A percentile compares a stretch with the other conserved stretches of the same genome.
Conservation (phyloP, 2,888 invertebrate genomes). For the Argyra leucocephala region DNA sequence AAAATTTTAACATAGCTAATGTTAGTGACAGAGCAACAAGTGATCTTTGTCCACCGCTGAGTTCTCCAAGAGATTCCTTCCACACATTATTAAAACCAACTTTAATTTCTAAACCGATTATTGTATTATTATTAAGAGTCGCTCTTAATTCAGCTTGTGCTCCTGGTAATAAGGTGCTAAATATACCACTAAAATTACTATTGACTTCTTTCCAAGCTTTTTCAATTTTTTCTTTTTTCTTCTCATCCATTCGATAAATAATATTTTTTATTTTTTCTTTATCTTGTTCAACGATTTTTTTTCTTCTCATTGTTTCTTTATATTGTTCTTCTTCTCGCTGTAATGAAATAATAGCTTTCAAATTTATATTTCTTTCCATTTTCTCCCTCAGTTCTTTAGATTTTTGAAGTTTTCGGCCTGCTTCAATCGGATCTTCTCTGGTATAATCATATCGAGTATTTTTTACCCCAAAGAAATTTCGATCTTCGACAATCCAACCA, state of each 20-base stretch:
- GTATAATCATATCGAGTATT: slow-evolving; percentile 63
- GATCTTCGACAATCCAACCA: slow-evolving; percentile 70
- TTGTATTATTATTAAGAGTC: slow-evolving; percentile 33
- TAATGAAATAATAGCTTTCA: slow-evolving; percentile 76
- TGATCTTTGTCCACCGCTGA: slow-evolving; percentile 94
- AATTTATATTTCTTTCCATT: slow-evolving; percentile 64
- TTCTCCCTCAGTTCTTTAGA: slow-evolving; percentile 51
- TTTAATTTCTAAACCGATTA: slow-evolving; percentile 83
- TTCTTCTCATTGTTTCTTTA: slow-evolving; percentile 55
- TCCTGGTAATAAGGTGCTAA: slow-evolving; percentile 81
- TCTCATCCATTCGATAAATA: slow-evolving; percentile 80
- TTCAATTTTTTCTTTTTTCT: slow-evolving; percentile 73
- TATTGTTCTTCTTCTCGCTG: slow-evolving; percentile 76
- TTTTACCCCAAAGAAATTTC: slow-evolving; percentile 63
- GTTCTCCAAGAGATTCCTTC: slow-evolving; percentile 92
- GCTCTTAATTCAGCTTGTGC: slow-evolving; percentile 79
- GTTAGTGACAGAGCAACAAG: slow-evolving; percentile 93
- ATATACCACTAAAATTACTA: slow-evolving; percentile 89
- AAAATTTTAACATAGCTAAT: slow-evolving; percentile 90
- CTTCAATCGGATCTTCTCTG: slow-evolving; percentile 49
- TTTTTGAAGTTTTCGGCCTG: slow-evolving; percentile 34
- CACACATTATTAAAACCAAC: slow-evolving; percentile 87
- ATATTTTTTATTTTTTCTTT: slow-evolving; percentile 63
- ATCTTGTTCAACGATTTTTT: slow-evolving; percentile 67
- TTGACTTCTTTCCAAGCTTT: slow-evolving; percentile 82